Percentiles rank a stretch among this genome's conserved stretches.
These are phyloP conservation scores for Semaprochilodus insignis DNA, from an alignment of 2,797 vertebrate genomes.

Conservation along the genomic window DNA sequence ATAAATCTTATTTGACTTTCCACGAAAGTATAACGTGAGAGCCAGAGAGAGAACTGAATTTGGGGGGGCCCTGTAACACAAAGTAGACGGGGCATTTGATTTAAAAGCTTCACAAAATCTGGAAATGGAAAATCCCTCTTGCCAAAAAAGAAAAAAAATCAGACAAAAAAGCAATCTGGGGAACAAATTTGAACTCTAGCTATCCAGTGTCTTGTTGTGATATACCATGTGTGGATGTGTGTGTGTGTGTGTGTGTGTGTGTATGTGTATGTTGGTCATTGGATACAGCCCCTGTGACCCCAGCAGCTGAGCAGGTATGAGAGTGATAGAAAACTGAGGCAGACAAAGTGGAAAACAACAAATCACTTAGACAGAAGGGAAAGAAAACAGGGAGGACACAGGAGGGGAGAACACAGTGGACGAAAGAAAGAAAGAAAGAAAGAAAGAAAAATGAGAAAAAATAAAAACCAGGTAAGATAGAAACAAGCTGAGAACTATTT, in stretches of 20 bases:
- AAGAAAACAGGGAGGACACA: neutral
- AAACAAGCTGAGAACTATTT: neutral
- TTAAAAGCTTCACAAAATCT: slow-evolving; percentile 65
- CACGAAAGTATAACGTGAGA: neutral
- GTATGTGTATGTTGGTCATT: neutral
- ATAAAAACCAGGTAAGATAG: neutral
- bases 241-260: slow-evolving; percentile 23
- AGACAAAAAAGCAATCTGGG: slow-evolving; percentile 61
- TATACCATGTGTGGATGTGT: slow-evolving; percentile 31
- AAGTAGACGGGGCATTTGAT: slow-evolving; percentile 71
- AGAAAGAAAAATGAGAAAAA: neutral
- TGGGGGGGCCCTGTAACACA: slow-evolving; percentile 66
- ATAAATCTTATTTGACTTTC: too few species aligned
- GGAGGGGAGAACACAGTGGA: neutral
- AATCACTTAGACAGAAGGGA: slow-evolving; percentile 1
- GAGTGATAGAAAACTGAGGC: neutral
- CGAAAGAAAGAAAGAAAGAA: neutral
- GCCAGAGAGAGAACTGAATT: neutral
- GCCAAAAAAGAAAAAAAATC: slow-evolving; percentile 21
- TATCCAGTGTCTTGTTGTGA: slow-evolving; percentile 55
- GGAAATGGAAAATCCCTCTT: slow-evolving; percentile 64
- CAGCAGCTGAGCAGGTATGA: neutral
- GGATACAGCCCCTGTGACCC: slow-evolving; percentile 6
- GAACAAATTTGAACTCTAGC: slow-evolving; percentile 55
- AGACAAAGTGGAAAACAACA: neutral